A percentile compares a stretch with the other conserved stretches of the same genome.
These are phyloP conservation scores for Catostomus latipinnis DNA, from an alignment of 2,797 vertebrate genomes.

Conservation along the genomic window DNA sequence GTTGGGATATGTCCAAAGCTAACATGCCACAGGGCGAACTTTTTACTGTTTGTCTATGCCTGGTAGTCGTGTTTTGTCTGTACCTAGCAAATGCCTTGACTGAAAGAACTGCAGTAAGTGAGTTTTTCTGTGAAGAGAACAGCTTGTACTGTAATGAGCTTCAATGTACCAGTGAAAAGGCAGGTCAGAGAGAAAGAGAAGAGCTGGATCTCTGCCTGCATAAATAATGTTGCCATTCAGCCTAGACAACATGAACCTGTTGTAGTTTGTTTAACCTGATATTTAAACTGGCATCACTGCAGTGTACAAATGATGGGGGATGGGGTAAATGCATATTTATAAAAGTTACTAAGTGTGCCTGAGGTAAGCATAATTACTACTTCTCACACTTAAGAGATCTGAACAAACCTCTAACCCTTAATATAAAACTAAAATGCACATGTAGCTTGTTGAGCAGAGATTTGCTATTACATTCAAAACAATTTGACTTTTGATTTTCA, in stretches of 20 bases:
- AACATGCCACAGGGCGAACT: too few species aligned
- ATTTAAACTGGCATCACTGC: slow-evolving; percentile 11
- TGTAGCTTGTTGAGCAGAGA: neutral
- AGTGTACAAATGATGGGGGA: neutral
- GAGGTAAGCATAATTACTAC: too few species aligned
- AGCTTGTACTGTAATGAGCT: slow-evolving; percentile 20
- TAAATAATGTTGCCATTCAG: slow-evolving; percentile 14
- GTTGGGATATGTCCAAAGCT: too few species aligned
- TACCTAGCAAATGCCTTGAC: slow-evolving; percentile 20
- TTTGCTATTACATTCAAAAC: too few species aligned
- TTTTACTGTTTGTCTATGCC: neutral
- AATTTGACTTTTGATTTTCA: too few species aligned
- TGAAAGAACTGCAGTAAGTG: neutral
- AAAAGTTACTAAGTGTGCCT: too few species aligned
- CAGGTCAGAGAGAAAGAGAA: too few species aligned
- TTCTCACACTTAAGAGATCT: too few species aligned
- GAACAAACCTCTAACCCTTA: too few species aligned
- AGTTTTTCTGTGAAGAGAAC: slow-evolving; percentile 12
- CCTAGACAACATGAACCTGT: slow-evolving; percentile 29
- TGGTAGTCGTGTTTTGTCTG: neutral
- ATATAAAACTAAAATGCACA: too few species aligned
- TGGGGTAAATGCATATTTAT: too few species aligned
- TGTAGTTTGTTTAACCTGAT: slow-evolving; percentile 29
- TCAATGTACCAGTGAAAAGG: slow-evolving; percentile 19
- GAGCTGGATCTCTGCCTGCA: slow-evolving; percentile 4